These are phyloP conservation scores for Cephus pulcher DNA, from an alignment of 2,888 invertebrate species.

Conservation along the genomic window DNA sequence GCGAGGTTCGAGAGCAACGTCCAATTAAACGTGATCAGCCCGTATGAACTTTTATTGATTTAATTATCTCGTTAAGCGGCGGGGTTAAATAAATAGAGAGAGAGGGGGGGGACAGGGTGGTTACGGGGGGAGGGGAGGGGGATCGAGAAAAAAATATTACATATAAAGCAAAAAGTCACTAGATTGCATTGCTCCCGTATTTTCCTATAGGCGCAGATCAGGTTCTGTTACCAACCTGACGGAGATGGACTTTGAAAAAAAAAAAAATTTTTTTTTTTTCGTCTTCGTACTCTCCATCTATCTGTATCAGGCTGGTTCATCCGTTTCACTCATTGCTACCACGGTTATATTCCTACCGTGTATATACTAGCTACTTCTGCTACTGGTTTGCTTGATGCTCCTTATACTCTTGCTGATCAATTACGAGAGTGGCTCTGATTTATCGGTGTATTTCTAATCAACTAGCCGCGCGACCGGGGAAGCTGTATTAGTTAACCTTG, in stretches of 20 bases:
- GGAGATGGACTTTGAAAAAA: not conserved
- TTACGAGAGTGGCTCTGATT: constrained; percentile 36
- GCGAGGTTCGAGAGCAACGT: constrained; percentile 23
- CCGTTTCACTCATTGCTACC: not conserved
- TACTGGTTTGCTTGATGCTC: not conserved
- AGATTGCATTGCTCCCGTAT: not conserved
- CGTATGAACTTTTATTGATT: constrained; percentile 45
- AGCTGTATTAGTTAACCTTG: constrained; percentile 62
- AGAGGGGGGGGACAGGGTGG: not conserved
- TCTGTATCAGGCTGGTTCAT: constrained; percentile 5
- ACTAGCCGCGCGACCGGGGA: constrained; percentile 42
- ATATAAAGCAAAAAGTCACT: not conserved
- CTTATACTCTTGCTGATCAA: constrained; percentile 17
- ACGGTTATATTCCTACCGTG: not conserved
- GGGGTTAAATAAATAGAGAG: not conserved
- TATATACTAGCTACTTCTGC: not conserved
- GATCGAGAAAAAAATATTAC: not conserved
- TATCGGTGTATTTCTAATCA: constrained; percentile 59
- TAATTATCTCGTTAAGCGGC: constrained; percentile 45
- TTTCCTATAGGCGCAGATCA: not conserved
- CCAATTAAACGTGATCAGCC: constrained; percentile 46
- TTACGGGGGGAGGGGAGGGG: not conserved
- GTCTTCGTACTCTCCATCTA: constrained; percentile 23
- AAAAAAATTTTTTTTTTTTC: constrained; percentile 13
- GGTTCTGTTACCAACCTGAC: not conserved